Conservation (phyloP, 2,888 invertebrate species). For the Himalopsyche kuldschensis region DNA sequence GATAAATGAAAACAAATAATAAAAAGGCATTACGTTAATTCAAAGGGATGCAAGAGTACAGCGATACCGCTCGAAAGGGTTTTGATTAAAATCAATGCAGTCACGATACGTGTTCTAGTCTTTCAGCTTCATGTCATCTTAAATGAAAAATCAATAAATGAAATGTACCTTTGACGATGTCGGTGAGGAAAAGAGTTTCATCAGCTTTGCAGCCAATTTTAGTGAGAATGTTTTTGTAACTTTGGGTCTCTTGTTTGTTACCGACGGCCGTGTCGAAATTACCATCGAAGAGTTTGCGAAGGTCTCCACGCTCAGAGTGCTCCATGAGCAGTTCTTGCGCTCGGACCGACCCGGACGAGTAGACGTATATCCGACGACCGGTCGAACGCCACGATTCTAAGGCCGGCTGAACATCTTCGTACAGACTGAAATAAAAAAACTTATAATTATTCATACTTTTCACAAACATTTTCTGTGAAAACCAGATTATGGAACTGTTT, state of each 20-base stretch:
- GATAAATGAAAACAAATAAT: no score
- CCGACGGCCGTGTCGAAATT: conserved; percentile 90
- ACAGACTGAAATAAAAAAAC: conserved; percentile 81
- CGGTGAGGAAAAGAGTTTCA: conserved; percentile 84
- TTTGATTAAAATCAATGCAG: no score
- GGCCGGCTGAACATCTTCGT: conserved; percentile 78
- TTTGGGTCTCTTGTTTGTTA: conserved; percentile 72
- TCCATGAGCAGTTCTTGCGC: conserved; percentile 87
- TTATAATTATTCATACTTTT: no score
- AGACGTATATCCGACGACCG: conserved; percentile 77
- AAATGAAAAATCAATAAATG: not conserved
- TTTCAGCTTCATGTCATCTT: no score
- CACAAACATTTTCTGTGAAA: no score
- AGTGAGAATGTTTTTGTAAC: conserved; percentile 77
- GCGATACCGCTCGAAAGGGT: no score
- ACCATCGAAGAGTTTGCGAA: conserved; percentile 70
- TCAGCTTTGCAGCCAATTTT: conserved; percentile 65
- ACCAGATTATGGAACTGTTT: no score
- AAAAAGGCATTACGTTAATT: no score
- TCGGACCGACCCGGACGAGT: conserved; percentile 89
- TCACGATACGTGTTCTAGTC: no score
- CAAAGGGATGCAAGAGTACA: no score
- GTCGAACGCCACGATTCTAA: conserved; percentile 71
- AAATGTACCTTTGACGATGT: conserved; percentile 72
- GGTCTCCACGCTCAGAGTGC: conserved; percentile 75